Evolutionary conservation across 2,888 invertebrate species (phyloP).

Genomic region (Ichneumon xanthorius): DNA sequence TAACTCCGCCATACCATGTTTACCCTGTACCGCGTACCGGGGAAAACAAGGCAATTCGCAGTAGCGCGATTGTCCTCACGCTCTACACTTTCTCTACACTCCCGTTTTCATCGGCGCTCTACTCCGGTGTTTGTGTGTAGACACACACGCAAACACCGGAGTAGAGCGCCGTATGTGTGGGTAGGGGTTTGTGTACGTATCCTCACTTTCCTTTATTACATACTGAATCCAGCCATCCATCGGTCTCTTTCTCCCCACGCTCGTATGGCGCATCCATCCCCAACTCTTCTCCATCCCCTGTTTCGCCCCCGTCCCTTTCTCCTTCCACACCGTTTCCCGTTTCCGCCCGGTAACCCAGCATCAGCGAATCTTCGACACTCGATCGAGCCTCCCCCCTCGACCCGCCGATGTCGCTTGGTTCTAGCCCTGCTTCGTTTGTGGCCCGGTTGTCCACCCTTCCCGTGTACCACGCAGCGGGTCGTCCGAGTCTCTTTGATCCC

Average conservation of each 20-base stretch:
- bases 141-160: too few relatives aligned
- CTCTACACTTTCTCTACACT: constrained; percentile 25
- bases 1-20: constrained; percentile 62
- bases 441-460: constrained; percentile 23
- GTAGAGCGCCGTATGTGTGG: not conserved
- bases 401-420: constrained; percentile 2
- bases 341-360: constrained; percentile 51
- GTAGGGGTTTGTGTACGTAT: not conserved
- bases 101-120: not conserved
- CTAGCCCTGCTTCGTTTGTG: constrained; percentile 39
- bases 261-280: constrained; percentile 33
- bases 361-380: constrained; percentile 66
- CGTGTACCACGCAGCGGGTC: constrained; percentile 23
- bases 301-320: constrained; percentile 25
- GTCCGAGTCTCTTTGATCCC: constrained; percentile 64
- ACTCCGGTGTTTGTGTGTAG: not conserved
- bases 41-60: constrained; percentile 72
- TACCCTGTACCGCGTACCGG: constrained; percentile 64
- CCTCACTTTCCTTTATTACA: not conserved
- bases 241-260: constrained; percentile 22
- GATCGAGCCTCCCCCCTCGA: constrained; percentile 32
- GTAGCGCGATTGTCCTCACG: constrained; percentile 60
- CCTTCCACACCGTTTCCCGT: constrained; percentile 52
- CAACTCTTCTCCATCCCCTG: constrained; percentile 15
- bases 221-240: not conserved